Evolutionary conservation across 2,888 invertebrate genomes (phyloP).

Genomic region (Eugnorisma glareosa): DNA sequence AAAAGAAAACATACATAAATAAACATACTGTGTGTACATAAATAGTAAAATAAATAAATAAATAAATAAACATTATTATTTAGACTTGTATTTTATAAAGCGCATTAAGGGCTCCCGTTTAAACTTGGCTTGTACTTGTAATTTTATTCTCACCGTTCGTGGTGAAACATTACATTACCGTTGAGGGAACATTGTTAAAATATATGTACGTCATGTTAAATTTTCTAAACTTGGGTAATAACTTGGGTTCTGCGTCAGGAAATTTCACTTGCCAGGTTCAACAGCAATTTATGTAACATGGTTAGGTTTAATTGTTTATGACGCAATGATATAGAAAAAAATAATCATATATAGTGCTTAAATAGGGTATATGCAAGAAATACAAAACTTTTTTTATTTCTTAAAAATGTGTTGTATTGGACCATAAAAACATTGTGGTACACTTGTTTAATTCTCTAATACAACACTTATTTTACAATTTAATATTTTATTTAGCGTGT

Average conservation of each 20-base stretch:
- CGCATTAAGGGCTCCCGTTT: conserved; percentile 31
- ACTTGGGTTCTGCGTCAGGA: conserved; percentile 35
- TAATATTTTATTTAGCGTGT: too few relatives aligned
- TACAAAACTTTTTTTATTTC: too few relatives aligned
- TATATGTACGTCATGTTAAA: conserved; percentile 52
- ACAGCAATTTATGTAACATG: conserved; percentile 31
- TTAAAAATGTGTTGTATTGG: too few relatives aligned
- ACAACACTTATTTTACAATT: too few relatives aligned
- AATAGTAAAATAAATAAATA: too few relatives aligned
- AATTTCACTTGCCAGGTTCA: conserved; percentile 42
- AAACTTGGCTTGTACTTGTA: conserved; percentile 45
- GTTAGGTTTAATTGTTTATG: conserved; percentile 15
- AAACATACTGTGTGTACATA: too few relatives aligned
- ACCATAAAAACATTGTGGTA: too few relatives aligned
- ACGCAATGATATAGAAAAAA: background rate
- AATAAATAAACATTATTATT: conserved; percentile 31
- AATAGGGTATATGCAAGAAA: too few relatives aligned
- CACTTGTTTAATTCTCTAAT: too few relatives aligned
- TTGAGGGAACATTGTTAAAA: conserved; percentile 53
- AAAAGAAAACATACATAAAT: too few relatives aligned
- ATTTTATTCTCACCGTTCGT: conserved; percentile 48
- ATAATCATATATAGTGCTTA: background rate
- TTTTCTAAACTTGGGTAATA: conserved; percentile 56
- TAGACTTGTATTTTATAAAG: conserved; percentile 25
- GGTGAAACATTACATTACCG: conserved; percentile 48